Base-by-base conservation (phyloP, 2,888 invertebrate species). In the Cryptosula pallasiana region DNA sequence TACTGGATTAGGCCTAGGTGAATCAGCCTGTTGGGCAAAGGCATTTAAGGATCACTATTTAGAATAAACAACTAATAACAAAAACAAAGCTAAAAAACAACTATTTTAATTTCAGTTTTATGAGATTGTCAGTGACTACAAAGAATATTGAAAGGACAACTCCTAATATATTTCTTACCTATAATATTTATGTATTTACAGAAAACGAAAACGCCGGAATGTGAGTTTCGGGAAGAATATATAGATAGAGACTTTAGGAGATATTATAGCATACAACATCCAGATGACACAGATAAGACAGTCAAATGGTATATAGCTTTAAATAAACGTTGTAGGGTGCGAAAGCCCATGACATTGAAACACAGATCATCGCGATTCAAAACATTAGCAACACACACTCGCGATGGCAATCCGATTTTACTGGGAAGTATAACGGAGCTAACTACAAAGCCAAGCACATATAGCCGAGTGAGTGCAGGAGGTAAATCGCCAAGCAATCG, bases 261-360 rank as follows among this genome's bases (percentile, higher is more conserved):
- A 32, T 63, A 63, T n/a, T 63, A 63, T 27, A 63, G 63, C 32
- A 32, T 63, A 13, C 63, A 63, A 32, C 63, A 63, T 34, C 63
- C 63, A 9, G 32, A 63, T 5, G 32, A 63, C 32, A 63, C 29
- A 29, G 32, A 63, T 34, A 63, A 63, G n/a, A 63, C 34, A 13
- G 63, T 32, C 27, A 63, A 63, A 63, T 63, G 63, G 63, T 63
- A 63, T 32, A 32, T 63, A 63, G 63, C 63, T 3, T 63, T 63
- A 32, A 63, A 63, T 27, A 27, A 32, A 27, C 63, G 27, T 9
- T 27, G 63, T 32, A 2, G 63, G 2, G 13, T 5, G 20, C 2
- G 34, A 5, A 5, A 13, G 13, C 29, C 63, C 63, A 63, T 63
- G 32, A 32, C 63, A 29, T 25, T 13, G 3, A 63, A 63, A 63